These are phyloP conservation scores for Axinella damicornis DNA, from an alignment of 37 sponge, comb jelly and placozoan species.

Conservation along the genomic window DNA sequence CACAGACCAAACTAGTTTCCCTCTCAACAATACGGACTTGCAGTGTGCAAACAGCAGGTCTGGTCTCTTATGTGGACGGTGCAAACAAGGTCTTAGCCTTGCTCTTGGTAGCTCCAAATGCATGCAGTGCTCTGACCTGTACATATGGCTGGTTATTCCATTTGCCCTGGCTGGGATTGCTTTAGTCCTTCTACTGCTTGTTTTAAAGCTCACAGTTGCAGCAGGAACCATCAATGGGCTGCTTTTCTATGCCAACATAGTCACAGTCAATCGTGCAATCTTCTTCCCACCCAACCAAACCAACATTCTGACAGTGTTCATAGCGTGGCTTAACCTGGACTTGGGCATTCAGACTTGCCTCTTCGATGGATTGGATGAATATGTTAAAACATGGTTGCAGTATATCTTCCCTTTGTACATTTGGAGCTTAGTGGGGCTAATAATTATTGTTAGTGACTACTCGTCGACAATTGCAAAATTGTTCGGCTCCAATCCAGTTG, in stretches of 20 bases:
- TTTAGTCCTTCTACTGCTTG: constrained; percentile 21
- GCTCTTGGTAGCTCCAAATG: constrained; percentile 28
- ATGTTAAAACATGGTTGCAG: constrained; percentile 33
- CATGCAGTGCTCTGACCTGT: constrained; percentile 21
- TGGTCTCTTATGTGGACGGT: constrained; percentile 41
- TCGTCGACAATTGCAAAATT: neutral
- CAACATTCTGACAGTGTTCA: neutral
- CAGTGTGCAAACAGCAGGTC: neutral
- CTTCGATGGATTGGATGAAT: constrained; percentile 18
- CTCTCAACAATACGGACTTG: neutral
- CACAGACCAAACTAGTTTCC: neutral
- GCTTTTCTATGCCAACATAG: constrained; percentile 33
- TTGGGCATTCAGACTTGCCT: constrained; percentile 6
- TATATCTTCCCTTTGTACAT: constrained; percentile 22
- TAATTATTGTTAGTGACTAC: neutral
- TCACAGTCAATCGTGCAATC: constrained; percentile 9
- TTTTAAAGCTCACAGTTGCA: constrained; percentile 47
- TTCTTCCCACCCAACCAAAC: constrained; percentile 10
- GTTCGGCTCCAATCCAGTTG: neutral
- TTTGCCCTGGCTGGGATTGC: constrained; percentile 20
- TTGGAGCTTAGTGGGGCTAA: neutral
- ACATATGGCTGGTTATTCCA: neutral
- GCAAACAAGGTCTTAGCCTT: constrained; percentile 29
- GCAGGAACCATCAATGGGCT: constrained; percentile 30
- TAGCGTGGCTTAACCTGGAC: constrained; percentile 35